Base-by-base conservation (phyloP, 1,140 invertebrate genomes). In the Ostrea denselamellosa region DNA sequence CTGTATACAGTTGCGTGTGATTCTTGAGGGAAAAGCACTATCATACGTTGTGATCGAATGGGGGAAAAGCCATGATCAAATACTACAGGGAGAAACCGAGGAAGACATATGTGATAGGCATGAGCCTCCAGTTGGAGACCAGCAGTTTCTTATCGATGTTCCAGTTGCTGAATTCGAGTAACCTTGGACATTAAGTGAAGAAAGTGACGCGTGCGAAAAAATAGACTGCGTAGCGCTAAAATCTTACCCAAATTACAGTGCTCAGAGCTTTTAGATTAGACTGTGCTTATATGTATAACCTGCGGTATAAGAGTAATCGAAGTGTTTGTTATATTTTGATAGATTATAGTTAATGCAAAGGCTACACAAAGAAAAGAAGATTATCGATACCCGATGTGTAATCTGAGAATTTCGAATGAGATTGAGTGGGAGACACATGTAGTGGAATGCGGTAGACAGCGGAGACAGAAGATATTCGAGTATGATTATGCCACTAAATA, bases 31-130 rank as follows among this genome's bases (percentile, higher is more conserved):
- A 82, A 51, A 19, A 22, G 12, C 22, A 56, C 56, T 12, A 7
- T 86, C 14, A 86, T 86, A 65, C 85, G 68, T 51, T 65, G 56
- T 51, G 85, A 85, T 58, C 17, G 52, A 14, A 56, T 85, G n/a
- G 83, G n/a, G 54, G n/a, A 58, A 22, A 85, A n/a, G 83, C 22
- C 34, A 83, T 19, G 5, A 9, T 44, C 81, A 83, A 28, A 83
- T 53, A 34, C 81, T 83, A 22, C 34, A 53, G n/a, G 34, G 81
- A 51, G 81, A 83, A 83, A 83, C 44, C 25, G 81, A 52, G 44
- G 44, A 83, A 51, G 81, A 83, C 17, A 51, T 51, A 8, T 0
- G 17, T 34, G 44, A 51, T 25, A 51, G 44, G 52, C 12, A 83
- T 17, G 52, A 83, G 44, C 0, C n/a, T 22, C n/a, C 25, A 25